Percentiles rank a stretch among this genome's conserved stretches.
Evolutionary conservation across 2,113 vertebrate genomes (phyloP).

Genomic region (Mirounga angustirostris): DNA sequence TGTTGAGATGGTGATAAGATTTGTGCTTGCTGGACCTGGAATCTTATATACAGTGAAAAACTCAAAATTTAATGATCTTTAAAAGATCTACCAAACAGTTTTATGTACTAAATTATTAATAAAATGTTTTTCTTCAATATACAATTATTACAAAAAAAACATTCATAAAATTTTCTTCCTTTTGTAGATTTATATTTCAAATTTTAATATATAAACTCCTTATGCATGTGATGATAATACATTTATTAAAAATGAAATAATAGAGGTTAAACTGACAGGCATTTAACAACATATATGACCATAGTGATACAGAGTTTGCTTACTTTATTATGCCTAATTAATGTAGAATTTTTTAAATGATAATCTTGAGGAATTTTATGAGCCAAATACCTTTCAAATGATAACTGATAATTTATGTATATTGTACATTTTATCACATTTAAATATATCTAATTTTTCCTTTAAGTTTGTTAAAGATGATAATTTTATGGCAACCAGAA

Average conservation of each 20-base stretch:
- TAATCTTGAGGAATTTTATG: background rate
- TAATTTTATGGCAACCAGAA: background rate
- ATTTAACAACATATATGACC: background rate
- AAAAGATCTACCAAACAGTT: background rate
- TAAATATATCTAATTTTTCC: background rate
- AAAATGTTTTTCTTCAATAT: background rate
- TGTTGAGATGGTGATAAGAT: background rate
- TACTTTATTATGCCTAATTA: background rate
- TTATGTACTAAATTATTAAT: background rate
- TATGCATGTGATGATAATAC: background rate
- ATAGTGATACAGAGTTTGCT: background rate
- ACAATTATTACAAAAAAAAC: background rate
- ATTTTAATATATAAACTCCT: background rate
- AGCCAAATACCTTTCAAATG: background rate
- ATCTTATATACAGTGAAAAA: background rate
- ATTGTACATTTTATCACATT: background rate
- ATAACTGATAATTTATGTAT: background rate
- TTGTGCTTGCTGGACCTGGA: background rate
- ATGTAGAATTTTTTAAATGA: background rate
- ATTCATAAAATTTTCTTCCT: background rate
- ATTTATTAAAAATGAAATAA: background rate
- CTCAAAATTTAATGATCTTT: background rate
- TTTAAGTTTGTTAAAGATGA: background rate
- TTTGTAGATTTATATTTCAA: background rate
- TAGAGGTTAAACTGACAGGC: background rate